Percentiles rank a stretch among this genome's conserved stretches.
phyloP scores from a whole-genome alignment of 2,888 invertebrate species.

The Lithodes maja region DNA sequence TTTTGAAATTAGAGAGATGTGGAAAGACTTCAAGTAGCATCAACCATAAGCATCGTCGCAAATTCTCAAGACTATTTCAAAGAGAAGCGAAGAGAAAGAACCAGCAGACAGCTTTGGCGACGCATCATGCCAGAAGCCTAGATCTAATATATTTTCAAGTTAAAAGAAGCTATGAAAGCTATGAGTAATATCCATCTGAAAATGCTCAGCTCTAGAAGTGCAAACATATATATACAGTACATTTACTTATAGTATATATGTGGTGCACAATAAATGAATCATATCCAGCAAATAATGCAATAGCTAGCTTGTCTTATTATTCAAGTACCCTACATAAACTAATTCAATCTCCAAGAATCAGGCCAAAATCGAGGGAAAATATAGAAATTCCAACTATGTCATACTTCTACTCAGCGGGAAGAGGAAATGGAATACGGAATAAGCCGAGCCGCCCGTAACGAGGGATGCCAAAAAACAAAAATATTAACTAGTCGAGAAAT shows the following conservation, averaged over 20 bases:
- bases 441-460: neutral
- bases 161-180: neutral
- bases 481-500: neutral
- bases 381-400: neutral
- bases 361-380: neutral
- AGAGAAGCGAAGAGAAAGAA: neutral
- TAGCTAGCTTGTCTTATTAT: neutral
- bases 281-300: conserved; percentile 9
- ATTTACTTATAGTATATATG: conserved; percentile 15
- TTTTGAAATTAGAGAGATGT: too few relatives aligned
- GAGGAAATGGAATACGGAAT: neutral
- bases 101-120: conserved; percentile 4
- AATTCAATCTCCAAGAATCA: conserved; percentile 3
- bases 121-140: conserved; percentile 40
- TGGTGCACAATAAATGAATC: neutral
- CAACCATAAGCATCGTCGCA: neutral
- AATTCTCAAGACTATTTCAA: conserved; percentile 34
- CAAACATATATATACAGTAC: conserved; percentile 15
- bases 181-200: neutral
- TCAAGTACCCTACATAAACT: neutral
- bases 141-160: conserved; percentile 1
- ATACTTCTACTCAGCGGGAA: neutral
- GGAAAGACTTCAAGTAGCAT: too few relatives aligned
- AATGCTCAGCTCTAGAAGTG: neutral
- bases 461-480: neutral